A percentile compares a stretch with the other conserved stretches of the same genome.
Evolutionary conservation across 1,140 invertebrate species (phyloP).

Genomic region (Caenorhabditis latens): DNA sequence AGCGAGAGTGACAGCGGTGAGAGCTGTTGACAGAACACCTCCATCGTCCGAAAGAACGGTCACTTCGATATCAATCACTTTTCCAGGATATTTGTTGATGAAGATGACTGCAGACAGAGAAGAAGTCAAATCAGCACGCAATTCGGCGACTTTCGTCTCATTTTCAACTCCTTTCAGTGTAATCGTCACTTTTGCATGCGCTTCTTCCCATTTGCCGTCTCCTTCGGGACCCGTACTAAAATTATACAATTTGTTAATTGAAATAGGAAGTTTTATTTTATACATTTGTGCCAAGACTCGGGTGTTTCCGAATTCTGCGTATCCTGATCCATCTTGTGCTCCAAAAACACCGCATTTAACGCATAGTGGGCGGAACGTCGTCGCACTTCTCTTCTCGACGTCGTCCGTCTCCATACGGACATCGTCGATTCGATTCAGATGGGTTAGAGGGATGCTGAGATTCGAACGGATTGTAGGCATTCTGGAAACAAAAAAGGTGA

Average conservation of each 20-base stretch:
- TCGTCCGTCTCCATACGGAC: not conserved
- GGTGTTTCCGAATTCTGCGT: slow-evolving; percentile 39
- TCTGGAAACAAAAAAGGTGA: not conserved
- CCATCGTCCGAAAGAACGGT: slow-evolving; percentile 22
- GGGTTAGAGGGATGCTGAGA: slow-evolving; percentile 16
- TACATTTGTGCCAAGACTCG: slow-evolving; percentile 26
- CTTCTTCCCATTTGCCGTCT: slow-evolving; percentile 40
- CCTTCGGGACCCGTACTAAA: not conserved
- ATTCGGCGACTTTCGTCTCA: not conserved
- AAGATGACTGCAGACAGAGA: not conserved
- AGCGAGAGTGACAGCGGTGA: not conserved
- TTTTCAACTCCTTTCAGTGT: slow-evolving; percentile 13
- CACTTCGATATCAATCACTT: slow-evolving; percentile 37
- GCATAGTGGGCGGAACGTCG: not conserved
- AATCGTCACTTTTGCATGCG: not conserved
- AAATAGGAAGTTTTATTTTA: too few relatives aligned
- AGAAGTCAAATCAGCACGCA: not conserved
- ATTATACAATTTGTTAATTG: not conserved
- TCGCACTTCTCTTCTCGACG: not conserved
- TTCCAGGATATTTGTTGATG: slow-evolving; percentile 21
- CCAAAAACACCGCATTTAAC: slow-evolving; percentile 29
- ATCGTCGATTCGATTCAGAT: not conserved
- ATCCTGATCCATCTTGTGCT: slow-evolving; percentile 29
- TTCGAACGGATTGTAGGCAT: slow-evolving; percentile 36
- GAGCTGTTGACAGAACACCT: not conserved